Evolutionary conservation across 2,113 vertebrate genomes (phyloP), one percentile per base, ranked within the genome.

Genomic region (Odocoileus hemionus): DNA sequence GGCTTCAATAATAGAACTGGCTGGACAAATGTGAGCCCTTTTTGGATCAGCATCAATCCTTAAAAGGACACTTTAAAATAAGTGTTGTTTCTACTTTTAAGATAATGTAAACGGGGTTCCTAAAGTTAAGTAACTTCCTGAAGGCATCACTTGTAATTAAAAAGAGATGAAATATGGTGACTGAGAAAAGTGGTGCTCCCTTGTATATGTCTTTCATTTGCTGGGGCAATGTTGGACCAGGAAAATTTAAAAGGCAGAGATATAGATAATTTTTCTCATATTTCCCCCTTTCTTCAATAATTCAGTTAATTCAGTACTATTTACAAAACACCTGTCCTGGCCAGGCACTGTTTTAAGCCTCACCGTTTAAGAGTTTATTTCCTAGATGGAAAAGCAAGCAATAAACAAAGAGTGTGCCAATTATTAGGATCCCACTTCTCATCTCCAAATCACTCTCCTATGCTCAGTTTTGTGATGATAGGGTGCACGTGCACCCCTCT

Each of bases 401-500:
- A 39, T 70, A 57, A 67, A 43, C 39, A 23, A 57, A 13, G 25
- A 55, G 9, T 8, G 12, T 33, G 14, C 2, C 16, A 15, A 15
- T 33, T 78, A 30, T 8, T 16, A 90, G 67, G 36, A 8, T 67
- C 58, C 28, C 23, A 8, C 36, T 55, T 76, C 23, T 89, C 36
- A 50, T 52, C 50, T 52, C 33, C 45, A 84, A 92, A 39, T 0
- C 47, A 39, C 4, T 21, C 39, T 50, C 11, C 0, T 6, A 5
- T 3, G 30, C 13, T 74, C 92, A 61, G 8, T 39, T 93, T 80
- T 50, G 28, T 1, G 1, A 10, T 4, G 54, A 7, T 47, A 33
- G 11, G 12, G 10, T 36, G 8, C 10, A 15, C 0, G 0, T 5
- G 70, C 3, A 30, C 25, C 52, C 57, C 10, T 54, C 8, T 45